Evolutionary conservation across 2,113 vertebrate genomes (phyloP), one percentile per base, ranked within the genome.

Genomic region (Perca schrenkii): DNA sequence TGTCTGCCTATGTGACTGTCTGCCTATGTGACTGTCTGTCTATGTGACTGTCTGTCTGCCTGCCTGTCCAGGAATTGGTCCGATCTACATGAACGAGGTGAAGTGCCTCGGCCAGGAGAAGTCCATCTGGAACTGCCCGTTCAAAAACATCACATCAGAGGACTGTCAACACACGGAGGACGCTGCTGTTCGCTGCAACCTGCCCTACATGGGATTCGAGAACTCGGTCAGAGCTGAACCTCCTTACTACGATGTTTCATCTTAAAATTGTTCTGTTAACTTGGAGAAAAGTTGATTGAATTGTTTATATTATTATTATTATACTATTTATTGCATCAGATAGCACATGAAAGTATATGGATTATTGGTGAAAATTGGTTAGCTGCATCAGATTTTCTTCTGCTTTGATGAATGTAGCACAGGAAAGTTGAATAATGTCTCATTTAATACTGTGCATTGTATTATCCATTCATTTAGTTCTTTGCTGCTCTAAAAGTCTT

Each of bases 61-160:
- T 64, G 49, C 70, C 34, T 74, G 12, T 70, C 3, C 88, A 99
- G 98, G 97, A 14, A 96, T 95, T 40, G 98, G 98, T 22, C 97
- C 97, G 0, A 96, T 99, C 87, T 96, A 99, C 90, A 86, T 99
- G 94, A 99, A 97, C 0, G 97, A 99, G 87, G 97, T 99, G 72
- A 95, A 95, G 70, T 99, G 98, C 64, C 61, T 92, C 0, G 98
- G 98, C 17, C 89, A 88, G 0, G 98, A 99, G 88, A 93, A 92
- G 74, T 96, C 97, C 57, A 93, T 99, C 15, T 97, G 97, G 97
- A 96, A 87, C 82, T 99, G 98, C 28, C 94, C 93, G 2, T 96
- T 94, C 90, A 98, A 95, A 82, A 99, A 99, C 95, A 97, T 98
- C 93, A 97, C 98, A 0, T 91, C 94, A 4, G 97, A 99, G 88